Evolutionary conservation across 2,888 invertebrate species (phyloP).

Genomic region (Melieria omissa): DNA sequence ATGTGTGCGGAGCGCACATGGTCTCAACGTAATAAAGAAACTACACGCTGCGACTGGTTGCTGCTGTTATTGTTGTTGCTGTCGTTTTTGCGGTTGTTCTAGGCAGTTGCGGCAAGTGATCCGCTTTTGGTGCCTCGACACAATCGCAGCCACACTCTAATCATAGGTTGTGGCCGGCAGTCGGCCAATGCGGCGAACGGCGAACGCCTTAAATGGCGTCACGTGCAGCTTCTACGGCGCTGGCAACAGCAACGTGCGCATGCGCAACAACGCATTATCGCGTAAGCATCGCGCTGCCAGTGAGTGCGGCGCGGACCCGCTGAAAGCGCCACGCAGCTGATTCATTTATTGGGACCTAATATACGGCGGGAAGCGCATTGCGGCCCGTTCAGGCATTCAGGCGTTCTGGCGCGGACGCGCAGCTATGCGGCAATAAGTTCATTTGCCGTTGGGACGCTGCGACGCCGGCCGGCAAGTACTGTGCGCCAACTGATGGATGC

Average conservation of each 20-base stretch:
- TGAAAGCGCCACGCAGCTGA: slow-evolving; percentile 23
- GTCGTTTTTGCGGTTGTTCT: not conserved
- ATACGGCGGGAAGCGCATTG: not conserved
- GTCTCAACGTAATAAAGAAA: not conserved
- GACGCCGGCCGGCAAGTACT: slow-evolving; percentile 20
- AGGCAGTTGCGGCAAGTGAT: slow-evolving; percentile 16
- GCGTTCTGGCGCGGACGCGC: too few species aligned
- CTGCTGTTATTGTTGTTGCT: not conserved
- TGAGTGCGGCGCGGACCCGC: slow-evolving; percentile 1
- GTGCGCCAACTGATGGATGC: slow-evolving; percentile 41
- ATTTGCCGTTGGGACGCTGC: slow-evolving; percentile 21
- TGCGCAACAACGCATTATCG: slow-evolving; percentile 11
- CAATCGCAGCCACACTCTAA: slow-evolving; percentile 22
- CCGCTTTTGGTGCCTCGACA: slow-evolving; percentile 27
- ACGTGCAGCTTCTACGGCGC: slow-evolving; percentile 17
- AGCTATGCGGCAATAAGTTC: slow-evolving; percentile 13
- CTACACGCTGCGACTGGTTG: slow-evolving; percentile 1
- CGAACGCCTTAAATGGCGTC: slow-evolving; percentile 29
- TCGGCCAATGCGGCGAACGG: not conserved
- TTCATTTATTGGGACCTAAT: slow-evolving; percentile 28
- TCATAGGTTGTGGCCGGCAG: not conserved
- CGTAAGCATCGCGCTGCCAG: not conserved
- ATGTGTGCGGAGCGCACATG: not conserved
- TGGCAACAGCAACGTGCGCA: not conserved
- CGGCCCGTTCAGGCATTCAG: not conserved